These are phyloP conservation scores for Deroplatys truncata DNA, from an alignment of 2,888 invertebrate genomes.

Conservation along the genomic window DNA sequence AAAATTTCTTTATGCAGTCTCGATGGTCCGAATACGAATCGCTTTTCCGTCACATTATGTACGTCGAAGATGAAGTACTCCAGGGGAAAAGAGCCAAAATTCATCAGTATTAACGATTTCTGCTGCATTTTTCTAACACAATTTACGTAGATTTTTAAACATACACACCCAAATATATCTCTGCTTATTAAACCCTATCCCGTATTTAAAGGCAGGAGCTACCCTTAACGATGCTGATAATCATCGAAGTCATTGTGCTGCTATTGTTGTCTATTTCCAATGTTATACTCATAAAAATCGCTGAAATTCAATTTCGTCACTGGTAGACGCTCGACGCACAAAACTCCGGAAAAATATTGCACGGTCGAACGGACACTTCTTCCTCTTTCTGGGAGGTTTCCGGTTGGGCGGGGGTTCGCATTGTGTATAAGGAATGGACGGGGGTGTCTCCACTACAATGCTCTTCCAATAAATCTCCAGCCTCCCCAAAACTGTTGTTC, in stretches of 20 bases:
- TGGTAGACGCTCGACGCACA: neutral
- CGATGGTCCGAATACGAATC: too few relatives aligned
- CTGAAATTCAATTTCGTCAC: neutral
- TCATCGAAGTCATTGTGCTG: neutral
- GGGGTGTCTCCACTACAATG: neutral
- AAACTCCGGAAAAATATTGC: neutral
- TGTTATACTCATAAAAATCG: neutral
- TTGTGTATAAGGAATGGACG: neutral
- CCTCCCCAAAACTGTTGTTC: neutral
- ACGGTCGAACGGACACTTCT: neutral
- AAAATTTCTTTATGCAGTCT: too few relatives aligned
- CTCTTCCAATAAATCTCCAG: neutral
- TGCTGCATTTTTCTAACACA: too few relatives aligned
- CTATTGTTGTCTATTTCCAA: neutral
- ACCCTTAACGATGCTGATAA: neutral
- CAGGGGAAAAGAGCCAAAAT: too few relatives aligned
- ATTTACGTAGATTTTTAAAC: too few relatives aligned
- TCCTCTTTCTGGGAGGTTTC: neutral
- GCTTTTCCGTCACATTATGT: too few relatives aligned
- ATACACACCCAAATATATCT: too few relatives aligned
- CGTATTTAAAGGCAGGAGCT: neutral
- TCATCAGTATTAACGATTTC: too few relatives aligned
- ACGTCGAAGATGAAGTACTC: too few relatives aligned
- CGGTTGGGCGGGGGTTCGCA: neutral
- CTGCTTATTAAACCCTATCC: neutral